Base-by-base conservation (phyloP, 1,140 invertebrate species). In the Mizuhopecten yessoensis region DNA sequence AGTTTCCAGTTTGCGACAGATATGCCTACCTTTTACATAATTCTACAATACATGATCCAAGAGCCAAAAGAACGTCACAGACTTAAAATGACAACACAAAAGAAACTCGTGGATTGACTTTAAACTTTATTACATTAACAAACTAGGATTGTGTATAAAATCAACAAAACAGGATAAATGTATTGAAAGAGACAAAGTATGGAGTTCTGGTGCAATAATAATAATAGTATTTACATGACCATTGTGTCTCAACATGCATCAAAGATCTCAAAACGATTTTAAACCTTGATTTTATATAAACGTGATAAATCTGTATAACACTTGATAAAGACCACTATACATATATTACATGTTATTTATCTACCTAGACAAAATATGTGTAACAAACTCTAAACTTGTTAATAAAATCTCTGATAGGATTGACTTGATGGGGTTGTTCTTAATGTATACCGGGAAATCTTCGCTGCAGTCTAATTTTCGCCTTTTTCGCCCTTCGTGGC, bases 131-230 rank as follows among this genome's bases (percentile, higher is more conserved):
- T 75, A 75, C 57, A 75, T 0, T 75, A 75, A 75, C 57, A 75
- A 75, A 75, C 57, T 75, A 75, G 57, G 57, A 75, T 75, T 75
- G 57, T 75, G 57, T 75, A 75, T 75, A 75, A 75, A 75, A 75
- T 75, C 57, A 75, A 75, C 57, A 75, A 29, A 75, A 75, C 57
- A 75, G 57, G 57, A 75, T 75, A 75, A 29, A 13, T 75, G n/a
- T 29, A 75, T 75, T n/a, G 57, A 29, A n/a, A 75, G 15, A 75
- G 45, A 57, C 20, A 75, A 75, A 75, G 11, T 29, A 75, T 75
- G 57, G 57, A 75, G 57, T 75, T 75, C 15, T 29, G 29, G 57
- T 75, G 57, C 57, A 75, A 29, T 75, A 75, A 75, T 75, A 75
- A 29, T 29, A 11, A 57, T 13, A 39, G 2, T 9, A 57, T 57